phyloP scores from a whole-genome alignment of 1,140 invertebrate species.

The Ridgeia piscesae region DNA sequence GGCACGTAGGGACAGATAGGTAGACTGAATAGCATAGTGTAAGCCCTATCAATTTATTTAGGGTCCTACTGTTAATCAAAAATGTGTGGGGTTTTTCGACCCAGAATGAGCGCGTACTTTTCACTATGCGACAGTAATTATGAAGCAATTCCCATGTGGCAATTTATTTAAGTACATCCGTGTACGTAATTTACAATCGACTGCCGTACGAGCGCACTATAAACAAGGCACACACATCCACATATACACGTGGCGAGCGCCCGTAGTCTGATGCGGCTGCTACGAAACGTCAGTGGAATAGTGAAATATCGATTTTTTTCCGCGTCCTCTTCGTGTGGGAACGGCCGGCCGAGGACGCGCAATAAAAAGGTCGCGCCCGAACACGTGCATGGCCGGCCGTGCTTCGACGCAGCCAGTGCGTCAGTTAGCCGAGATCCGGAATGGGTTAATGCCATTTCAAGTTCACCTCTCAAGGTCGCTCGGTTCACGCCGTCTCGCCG shows the following conservation, averaged over 20 bases:
- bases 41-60: neutral
- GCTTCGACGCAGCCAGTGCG: neutral
- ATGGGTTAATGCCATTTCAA: neutral
- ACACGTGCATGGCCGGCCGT: neutral
- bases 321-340: neutral
- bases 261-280: neutral
- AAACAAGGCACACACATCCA: neutral
- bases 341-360: too few species aligned
- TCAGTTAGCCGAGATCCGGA: neutral
- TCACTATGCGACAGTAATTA: neutral
- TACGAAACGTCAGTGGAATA: neutral
- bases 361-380: neutral
- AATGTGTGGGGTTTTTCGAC: neutral
- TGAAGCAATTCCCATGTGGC: neutral
- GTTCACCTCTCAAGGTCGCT: slow-evolving; percentile 3
- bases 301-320: neutral
- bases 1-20: too few species aligned
- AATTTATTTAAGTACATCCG: neutral
- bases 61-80: neutral
- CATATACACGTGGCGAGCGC: neutral
- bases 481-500: neutral
- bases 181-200: neutral
- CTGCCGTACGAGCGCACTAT: neutral
- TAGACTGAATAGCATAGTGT: too few species aligned
- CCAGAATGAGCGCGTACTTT: neutral